A percentile compares a stretch with the other conserved stretches of the same genome.
These are phyloP conservation scores for Sympetrum striolatum DNA, from an alignment of 2,888 invertebrate genomes.

Conservation along the genomic window DNA sequence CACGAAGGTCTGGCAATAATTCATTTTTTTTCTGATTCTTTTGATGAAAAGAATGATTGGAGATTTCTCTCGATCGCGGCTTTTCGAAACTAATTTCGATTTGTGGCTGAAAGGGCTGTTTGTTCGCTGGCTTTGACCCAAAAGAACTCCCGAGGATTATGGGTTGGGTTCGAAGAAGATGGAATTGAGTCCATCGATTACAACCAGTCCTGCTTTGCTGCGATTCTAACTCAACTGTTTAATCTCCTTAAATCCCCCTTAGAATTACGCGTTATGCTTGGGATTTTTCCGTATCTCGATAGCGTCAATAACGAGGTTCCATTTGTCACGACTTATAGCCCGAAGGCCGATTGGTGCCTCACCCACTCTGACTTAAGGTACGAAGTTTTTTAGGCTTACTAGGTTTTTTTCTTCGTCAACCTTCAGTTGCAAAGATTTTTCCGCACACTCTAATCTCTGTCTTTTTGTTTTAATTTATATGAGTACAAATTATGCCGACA, in stretches of 20 bases:
- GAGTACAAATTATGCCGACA: too few species aligned
- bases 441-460: too few species aligned
- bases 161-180: background rate
- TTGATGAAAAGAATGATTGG: background rate
- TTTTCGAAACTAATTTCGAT: background rate
- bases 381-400: too few species aligned
- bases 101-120: background rate
- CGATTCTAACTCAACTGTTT: background rate
- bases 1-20: too few species aligned
- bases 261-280: background rate
- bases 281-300: too few species aligned
- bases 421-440: too few species aligned
- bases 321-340: background rate
- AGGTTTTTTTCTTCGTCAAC: too few species aligned
- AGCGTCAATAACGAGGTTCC: too few species aligned
- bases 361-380: too few species aligned
- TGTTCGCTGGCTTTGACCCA: background rate
- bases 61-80: background rate
- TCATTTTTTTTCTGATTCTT: background rate
- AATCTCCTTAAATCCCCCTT: background rate
- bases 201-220: background rate
- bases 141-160: background rate
- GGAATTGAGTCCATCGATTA: background rate
- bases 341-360: too few species aligned
- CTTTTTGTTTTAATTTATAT: too few species aligned